A percentile compares a stretch with the other conserved stretches of the same genome.
Conservation (phyloP, 2,797 vertebrate species). For the Chromis chromis region DNA sequence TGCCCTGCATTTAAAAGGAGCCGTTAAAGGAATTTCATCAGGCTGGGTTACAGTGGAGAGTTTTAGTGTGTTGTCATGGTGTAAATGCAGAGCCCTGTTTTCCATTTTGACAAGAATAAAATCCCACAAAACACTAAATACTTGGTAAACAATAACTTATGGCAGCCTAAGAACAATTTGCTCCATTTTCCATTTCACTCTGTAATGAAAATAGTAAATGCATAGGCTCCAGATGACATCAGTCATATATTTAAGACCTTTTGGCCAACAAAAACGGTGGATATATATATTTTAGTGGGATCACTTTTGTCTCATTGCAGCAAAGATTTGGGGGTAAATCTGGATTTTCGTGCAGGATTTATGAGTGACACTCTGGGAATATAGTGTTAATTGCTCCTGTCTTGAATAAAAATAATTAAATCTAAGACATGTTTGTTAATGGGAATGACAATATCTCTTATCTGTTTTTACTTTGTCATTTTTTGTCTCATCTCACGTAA, state of each 20-base stretch:
- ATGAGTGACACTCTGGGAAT: neutral
- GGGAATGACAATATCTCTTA: neutral
- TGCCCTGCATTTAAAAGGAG: slow-evolving; percentile 30
- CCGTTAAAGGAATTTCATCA: slow-evolving; percentile 19
- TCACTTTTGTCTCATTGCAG: neutral
- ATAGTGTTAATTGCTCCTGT: neutral
- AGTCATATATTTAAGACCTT: neutral
- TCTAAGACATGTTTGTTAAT: neutral
- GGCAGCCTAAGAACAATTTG: neutral
- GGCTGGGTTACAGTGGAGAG: neutral
- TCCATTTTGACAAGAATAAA: neutral
- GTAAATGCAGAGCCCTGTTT: slow-evolving; percentile 1
- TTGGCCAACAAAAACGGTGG: too few relatives aligned
- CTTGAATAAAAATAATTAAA: neutral
- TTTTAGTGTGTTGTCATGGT: neutral
- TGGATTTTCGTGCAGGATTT: too few relatives aligned
- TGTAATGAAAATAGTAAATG: neutral
- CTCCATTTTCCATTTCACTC: neutral
- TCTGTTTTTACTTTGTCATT: neutral
- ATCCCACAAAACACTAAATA: neutral
- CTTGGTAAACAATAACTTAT: neutral
- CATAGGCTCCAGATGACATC: neutral
- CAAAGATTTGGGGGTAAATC: neutral
- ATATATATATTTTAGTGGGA: neutral
- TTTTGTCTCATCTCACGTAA: neutral